Evolutionary conservation across 2,888 invertebrate species (phyloP).

Genomic region (Gibbula magus): DNA sequence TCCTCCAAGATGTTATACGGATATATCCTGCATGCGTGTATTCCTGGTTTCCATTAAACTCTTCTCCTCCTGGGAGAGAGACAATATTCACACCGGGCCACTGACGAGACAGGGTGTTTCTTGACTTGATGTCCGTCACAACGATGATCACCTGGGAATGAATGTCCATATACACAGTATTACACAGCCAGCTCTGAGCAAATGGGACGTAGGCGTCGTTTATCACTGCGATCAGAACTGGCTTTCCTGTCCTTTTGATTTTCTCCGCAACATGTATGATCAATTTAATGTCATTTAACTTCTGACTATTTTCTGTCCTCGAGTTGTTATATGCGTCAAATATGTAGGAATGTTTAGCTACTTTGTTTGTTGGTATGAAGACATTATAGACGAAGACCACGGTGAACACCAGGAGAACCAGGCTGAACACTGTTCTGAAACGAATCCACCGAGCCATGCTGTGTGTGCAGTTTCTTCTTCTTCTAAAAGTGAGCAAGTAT

Average conservation of each 20-base stretch:
- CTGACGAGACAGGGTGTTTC: conserved; percentile 43
- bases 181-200: conserved; percentile 57
- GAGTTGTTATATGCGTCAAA: too few relatives aligned
- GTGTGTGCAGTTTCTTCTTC: too few relatives aligned
- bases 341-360: too few relatives aligned
- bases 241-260: conserved; percentile 33
- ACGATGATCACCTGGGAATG: conserved; percentile 56
- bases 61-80: conserved; percentile 36
- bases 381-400: too few relatives aligned
- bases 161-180: conserved; percentile 53
- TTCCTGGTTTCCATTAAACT: conserved; percentile 46
- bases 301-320: too few relatives aligned
- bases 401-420: too few relatives aligned
- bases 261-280: conserved; percentile 34
- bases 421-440: too few relatives aligned
- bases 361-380: too few relatives aligned
- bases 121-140: conserved; percentile 50
- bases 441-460: too few relatives aligned
- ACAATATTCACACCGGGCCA: conserved; percentile 55
- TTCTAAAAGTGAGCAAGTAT: too few relatives aligned
- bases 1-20: conserved; percentile 54
- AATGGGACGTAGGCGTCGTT: conserved; percentile 57
- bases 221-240: conserved; percentile 53
- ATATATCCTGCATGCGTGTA: conserved; percentile 61
- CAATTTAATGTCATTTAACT: too few relatives aligned